phyloP scores from a whole-genome alignment of 2,113 vertebrate genomes.

The Salminus brasiliensis region DNA sequence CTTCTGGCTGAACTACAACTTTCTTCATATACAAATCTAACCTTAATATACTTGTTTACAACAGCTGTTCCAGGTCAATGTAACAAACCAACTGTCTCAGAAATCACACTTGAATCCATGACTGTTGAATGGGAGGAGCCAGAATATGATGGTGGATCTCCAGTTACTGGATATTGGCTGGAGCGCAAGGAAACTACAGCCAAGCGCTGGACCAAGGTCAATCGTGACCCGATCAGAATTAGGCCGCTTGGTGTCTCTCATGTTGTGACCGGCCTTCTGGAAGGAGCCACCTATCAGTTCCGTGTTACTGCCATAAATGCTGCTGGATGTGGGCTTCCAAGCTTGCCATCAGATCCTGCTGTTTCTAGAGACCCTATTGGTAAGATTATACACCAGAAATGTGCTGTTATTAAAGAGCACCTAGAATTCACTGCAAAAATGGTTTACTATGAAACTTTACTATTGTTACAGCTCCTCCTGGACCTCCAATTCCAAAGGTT shows the following conservation, averaged over 20 bases:
- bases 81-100: conserved; percentile 93
- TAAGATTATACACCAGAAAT: conserved; percentile 61
- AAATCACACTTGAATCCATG: conserved; percentile 90
- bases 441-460: neutral
- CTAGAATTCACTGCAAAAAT: neutral
- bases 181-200: conserved; percentile 93
- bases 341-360: conserved; percentile 89
- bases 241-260: conserved; percentile 90
- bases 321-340: conserved; percentile 91
- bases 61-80: conserved; percentile 94
- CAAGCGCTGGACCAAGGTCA: conserved; percentile 94
- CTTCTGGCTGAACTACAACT: no score
- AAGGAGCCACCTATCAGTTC: conserved; percentile 92
- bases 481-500: conserved; percentile 92
- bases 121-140: conserved; percentile 97
- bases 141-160: conserved; percentile 94
- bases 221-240: conserved; percentile 87
- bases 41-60: neutral
- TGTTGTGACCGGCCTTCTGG: conserved; percentile 87
- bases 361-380: conserved; percentile 92
- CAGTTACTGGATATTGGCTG: conserved; percentile 91
- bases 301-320: conserved; percentile 91
- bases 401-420: neutral
- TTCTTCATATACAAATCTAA: no score
- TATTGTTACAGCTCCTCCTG: conserved; percentile 84